Base-by-base conservation (phyloP, 2,113 vertebrate species). In the Catharus bicknelli region DNA sequence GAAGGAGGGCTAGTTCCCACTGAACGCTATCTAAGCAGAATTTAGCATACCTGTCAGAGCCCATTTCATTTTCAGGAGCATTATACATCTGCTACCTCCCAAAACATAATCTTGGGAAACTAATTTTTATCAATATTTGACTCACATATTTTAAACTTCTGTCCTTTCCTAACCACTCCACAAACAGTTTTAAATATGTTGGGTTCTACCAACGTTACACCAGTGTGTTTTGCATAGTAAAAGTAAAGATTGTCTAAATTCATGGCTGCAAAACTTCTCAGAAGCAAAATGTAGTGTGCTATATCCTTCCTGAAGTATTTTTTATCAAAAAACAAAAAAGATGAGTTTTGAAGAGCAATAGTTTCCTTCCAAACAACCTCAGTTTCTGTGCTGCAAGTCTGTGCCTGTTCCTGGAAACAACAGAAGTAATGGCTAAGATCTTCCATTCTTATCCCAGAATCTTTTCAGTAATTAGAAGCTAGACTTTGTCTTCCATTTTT, bases 1-100 rank as follows among this genome's bases (percentile, higher is more conserved):
- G 73, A 92, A 96, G 58, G 81, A 91, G 54, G 75, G 36, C 66
- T 29, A 55, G 74, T 38, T 96, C 81, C 83, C 81, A 86, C 92
- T 84, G 91, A 94, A 88, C 15, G 45, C 68, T 64, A 15, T 77
- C 86, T 93, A 59, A 88, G 92, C 91, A 93, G 78, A 95, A 91
- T 94, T 95, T 90, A 84, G 34, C 84, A 67, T 70, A 93, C 58
- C 81, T 96, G 94, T 93, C 95, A 96, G 58, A 92, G 86, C 78
- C 79, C 42, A 90, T 96, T 97, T 95, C 25, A 20, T 92, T 82
- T 94, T 66, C 82, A 53, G 62, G 66, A 83, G 72, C 62, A 12
- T 88, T 77, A 69, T 76, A 38, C 78, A 79, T 75, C 89, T 96
- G 64, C 83, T 69, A 25, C 55, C 40, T 95, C 82, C 57, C 64